Base-by-base conservation (phyloP, 1,140 invertebrate species). In the Aricia agestis region DNA sequence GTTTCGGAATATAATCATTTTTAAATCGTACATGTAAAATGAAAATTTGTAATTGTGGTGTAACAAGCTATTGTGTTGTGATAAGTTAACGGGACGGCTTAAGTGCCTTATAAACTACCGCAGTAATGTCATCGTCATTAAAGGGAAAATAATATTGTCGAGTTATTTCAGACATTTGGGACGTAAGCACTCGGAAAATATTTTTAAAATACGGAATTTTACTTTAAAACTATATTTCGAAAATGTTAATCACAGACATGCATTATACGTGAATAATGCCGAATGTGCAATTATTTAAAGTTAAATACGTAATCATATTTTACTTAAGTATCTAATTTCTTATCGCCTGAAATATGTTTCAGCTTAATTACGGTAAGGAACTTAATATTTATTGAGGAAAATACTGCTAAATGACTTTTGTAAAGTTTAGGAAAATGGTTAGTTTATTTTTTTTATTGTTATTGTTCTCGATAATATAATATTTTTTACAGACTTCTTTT, bases 171-270 rank as follows among this genome's bases (percentile, higher is more conserved):
- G 18, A 63, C 10, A 63, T 63, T 63, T 25, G 19, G 59, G 59
- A 63, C 18, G 19, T 63, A 59, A 59, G 18, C 58, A 59, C 58
- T 59, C 58, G 58, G 58, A 59, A 59, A 59, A 19, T 25, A 63
- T 19, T 63, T 18, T 18, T 19, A 63, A 63, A 63, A 63, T 63
- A 19, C 59, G 59, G 58, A 59, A 59, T 59, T 17, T 59, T 6
- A 17, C 58, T 18, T 19, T 18, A 63, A 19, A 63, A 19, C 10
- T 11, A 63, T 63, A 18, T 63, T 63, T 19, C 3, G 2, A 63
- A 63, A 63, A 17, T 19, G 59, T 19, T 63, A 63, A 63, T 63
- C 17, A 25, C 19, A 63, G 18, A 52, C 45, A 52, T 52, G 45
- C 45, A 15, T 52, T 52, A 52, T 52, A 13, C 45, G 45, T 10